phyloP scores from a whole-genome alignment of 2,888 invertebrate species.

The Nomada fabriciana region DNA sequence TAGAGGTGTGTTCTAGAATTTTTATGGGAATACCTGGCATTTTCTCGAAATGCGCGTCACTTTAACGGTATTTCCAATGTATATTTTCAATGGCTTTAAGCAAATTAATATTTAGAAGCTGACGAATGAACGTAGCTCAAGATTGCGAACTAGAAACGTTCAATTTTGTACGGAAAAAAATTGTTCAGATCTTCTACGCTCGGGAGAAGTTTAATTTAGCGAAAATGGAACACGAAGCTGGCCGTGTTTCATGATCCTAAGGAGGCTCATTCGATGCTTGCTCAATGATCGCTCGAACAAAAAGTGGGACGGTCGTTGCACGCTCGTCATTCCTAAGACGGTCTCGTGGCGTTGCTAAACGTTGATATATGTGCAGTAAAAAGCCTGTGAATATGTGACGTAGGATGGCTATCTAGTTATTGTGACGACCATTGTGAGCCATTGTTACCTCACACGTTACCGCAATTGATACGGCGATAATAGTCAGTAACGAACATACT shows the following conservation, averaged over 20 bases:
- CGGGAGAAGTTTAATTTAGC: slow-evolving; percentile 1
- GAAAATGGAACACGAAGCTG: slow-evolving; percentile 37
- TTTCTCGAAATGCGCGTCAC: background rate
- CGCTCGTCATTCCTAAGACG: slow-evolving; percentile 54
- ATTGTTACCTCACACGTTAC: slow-evolving; percentile 33
- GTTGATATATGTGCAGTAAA: slow-evolving; percentile 40
- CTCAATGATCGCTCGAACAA: slow-evolving; percentile 50
- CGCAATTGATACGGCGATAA: background rate
- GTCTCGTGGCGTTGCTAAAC: slow-evolving; percentile 55
- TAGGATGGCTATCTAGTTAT: slow-evolving; percentile 38
- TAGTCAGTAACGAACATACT: background rate
- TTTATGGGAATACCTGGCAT: background rate
- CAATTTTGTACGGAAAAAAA: background rate
- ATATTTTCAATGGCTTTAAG: background rate
- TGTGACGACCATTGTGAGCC: background rate
- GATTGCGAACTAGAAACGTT: background rate
- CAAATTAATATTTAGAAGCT: background rate
- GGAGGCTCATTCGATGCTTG: slow-evolving; percentile 48
- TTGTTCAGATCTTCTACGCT: background rate
- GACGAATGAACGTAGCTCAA: background rate
- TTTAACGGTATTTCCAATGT: background rate
- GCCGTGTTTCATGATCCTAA: slow-evolving; percentile 44
- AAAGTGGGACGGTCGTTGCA: slow-evolving; percentile 57
- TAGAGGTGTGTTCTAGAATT: background rate
- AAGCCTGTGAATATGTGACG: slow-evolving; percentile 43